These are phyloP conservation scores for Argynnis bischoffii DNA, from an alignment of 2,888 invertebrate species.

Conservation along the genomic window DNA sequence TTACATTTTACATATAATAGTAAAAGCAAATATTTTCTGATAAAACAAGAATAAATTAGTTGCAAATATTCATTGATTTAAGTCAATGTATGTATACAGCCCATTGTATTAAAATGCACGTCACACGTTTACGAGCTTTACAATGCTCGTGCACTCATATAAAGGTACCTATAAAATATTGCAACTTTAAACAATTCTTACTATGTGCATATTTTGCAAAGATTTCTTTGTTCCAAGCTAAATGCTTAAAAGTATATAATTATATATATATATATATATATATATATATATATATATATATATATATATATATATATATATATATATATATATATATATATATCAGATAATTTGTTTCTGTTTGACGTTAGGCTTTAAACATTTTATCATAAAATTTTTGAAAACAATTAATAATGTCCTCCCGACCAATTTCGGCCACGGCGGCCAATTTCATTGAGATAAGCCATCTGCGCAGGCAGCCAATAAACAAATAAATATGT, in stretches of 20 bases:
- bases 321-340: no score
- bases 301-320: no score
- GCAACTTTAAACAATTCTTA: constrained; percentile 6
- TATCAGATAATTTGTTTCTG: no score
- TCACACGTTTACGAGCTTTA: constrained; percentile 9
- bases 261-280: no score
- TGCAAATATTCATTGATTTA: constrained; percentile 14
- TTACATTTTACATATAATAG: constrained; percentile 16
- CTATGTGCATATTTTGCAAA: constrained; percentile 8
- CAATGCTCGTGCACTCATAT: background rate
- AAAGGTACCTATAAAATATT: constrained; percentile 2
- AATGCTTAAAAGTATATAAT: background rate
- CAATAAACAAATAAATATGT: no score
- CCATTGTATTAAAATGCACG: constrained; percentile 25
- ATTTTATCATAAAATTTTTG: no score
- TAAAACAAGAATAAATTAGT: constrained; percentile 30
- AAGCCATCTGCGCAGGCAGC: no score
- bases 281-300: no score
- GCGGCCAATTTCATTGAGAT: no score
- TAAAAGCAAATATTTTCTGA: constrained; percentile 23
- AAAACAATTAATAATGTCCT: no score
- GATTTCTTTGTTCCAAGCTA: background rate
- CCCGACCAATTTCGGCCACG: no score
- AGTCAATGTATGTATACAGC: constrained; percentile 6
- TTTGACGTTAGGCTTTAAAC: no score